Conservation (phyloP, 2,888 invertebrate species). For the Stenolophus ochropezus region DNA sequence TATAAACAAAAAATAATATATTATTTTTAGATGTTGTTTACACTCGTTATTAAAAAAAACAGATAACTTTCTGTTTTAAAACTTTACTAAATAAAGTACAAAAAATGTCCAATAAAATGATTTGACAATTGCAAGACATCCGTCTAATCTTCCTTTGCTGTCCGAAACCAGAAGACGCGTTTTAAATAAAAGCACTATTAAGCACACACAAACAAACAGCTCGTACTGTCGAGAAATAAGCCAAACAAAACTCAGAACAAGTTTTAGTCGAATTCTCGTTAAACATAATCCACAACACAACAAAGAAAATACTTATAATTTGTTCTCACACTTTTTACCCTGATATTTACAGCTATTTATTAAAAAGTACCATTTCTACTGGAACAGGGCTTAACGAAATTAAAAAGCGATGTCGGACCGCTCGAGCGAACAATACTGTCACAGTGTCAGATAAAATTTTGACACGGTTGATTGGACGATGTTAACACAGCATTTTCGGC, state of each 20-base stretch:
- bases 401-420: slow-evolving; percentile 48
- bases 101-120: too few species aligned
- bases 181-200: slow-evolving; percentile 36
- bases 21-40: too few species aligned
- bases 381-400: slow-evolving; percentile 43
- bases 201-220: slow-evolving; percentile 18
- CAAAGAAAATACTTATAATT: slow-evolving; percentile 43
- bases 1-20: too few species aligned
- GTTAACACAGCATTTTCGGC: slow-evolving; percentile 51
- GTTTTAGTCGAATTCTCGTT: slow-evolving; percentile 39
- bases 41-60: too few species aligned
- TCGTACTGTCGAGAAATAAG: background rate
- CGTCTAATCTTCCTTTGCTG: background rate
- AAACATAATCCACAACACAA: slow-evolving; percentile 36
- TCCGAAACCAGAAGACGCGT: background rate
- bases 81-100: too few species aligned
- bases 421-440: slow-evolving; percentile 43
- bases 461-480: slow-evolving; percentile 42
- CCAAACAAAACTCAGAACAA: slow-evolving; percentile 31
- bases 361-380: slow-evolving; percentile 43
- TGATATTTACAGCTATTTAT: slow-evolving; percentile 53
- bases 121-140: background rate
- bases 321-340: slow-evolving; percentile 41
- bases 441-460: slow-evolving; percentile 41
- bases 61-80: too few species aligned